These are phyloP conservation scores for Phrynocephalus versicolor DNA, from an alignment of 2,113 vertebrate genomes.

Conservation along the genomic window DNA sequence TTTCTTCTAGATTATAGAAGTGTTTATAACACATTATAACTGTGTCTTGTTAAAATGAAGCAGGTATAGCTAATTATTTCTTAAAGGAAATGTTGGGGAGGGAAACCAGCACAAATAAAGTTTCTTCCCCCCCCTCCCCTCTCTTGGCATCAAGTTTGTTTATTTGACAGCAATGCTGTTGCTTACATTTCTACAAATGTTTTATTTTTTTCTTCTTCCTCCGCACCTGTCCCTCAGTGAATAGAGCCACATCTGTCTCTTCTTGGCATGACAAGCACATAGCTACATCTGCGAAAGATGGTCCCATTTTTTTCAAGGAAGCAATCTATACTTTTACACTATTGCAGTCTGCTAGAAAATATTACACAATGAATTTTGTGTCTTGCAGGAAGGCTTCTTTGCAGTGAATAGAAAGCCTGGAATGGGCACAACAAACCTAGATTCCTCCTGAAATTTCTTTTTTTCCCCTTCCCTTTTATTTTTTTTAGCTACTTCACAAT, in stretches of 20 bases:
- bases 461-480: neutral
- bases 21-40: neutral
- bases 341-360: constrained; percentile 71
- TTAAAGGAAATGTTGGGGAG: constrained; percentile 79
- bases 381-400: constrained; percentile 74
- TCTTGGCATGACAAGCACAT: constrained; percentile 84
- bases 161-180: constrained; percentile 82
- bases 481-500: constrained; percentile 36
- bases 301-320: constrained; percentile 82
- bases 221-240: constrained; percentile 86
- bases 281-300: constrained; percentile 85
- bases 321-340: constrained; percentile 77
- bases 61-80: constrained; percentile 65
- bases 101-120: constrained; percentile 61
- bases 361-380: constrained; percentile 77
- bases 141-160: constrained; percentile 80
- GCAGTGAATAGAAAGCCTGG: constrained; percentile 70
- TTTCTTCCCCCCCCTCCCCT: constrained; percentile 51
- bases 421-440: constrained; percentile 66
- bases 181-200: constrained; percentile 85
- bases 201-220: constrained; percentile 85
- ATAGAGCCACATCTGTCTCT: constrained; percentile 87
- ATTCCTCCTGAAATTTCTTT: constrained; percentile 50
- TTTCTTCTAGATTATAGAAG: neutral
- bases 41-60: constrained; percentile 31